Evolutionary conservation across 1,140 invertebrate genomes (phyloP), one percentile per base, ranked within the genome.

Genomic region (Anoplolepis gracilipes): DNA sequence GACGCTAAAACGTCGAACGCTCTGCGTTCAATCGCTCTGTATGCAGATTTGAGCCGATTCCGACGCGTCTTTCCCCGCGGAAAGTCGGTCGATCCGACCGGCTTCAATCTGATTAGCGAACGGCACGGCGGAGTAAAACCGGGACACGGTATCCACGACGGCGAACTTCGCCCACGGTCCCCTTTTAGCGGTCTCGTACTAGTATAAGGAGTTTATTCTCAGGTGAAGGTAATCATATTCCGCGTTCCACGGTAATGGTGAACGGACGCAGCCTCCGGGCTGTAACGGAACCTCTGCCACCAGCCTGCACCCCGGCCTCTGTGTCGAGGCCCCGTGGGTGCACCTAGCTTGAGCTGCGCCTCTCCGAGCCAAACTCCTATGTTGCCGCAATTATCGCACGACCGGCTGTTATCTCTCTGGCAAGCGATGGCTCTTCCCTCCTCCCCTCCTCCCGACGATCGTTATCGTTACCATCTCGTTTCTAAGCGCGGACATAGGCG

Each of bases 171-270:
- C 89, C 89, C 86, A 90, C 89, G 89, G 86, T 84, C 72, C 64
- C 75, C 55, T 64, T 49, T 84, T 16, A 25, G 22, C 85, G 79
- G 61, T 28, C 16, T 61, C 57, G 81, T 57, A 72, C 33, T 55
- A 72, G 46, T 85, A 75, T 86, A 65, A 76, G 67, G 49, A 78
- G 87, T 87, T 67, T 85, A 88, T 93, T 93, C 91, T 89, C 91
- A 93, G 85, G 84, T 90, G 86, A 91, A 91, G 90, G 86, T 94
- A 94, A 94, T 94, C 93, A 93, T 93, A 95, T 94, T 94, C 93
- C 93, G 92, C 92, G 92, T 94, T 94, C 93, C 93, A 92, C 89
- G 92, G 90, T 95, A 93, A 94, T 95, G 91, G 90, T 90, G 87
- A 93, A 91, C 91, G 91, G 92, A 92, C 79, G 84, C 86, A 90